A percentile compares a stretch with the other conserved stretches of the same genome.
phyloP scores from a whole-genome alignment of 23 tunicate genomes.

The Halocynthia roretzi region DNA sequence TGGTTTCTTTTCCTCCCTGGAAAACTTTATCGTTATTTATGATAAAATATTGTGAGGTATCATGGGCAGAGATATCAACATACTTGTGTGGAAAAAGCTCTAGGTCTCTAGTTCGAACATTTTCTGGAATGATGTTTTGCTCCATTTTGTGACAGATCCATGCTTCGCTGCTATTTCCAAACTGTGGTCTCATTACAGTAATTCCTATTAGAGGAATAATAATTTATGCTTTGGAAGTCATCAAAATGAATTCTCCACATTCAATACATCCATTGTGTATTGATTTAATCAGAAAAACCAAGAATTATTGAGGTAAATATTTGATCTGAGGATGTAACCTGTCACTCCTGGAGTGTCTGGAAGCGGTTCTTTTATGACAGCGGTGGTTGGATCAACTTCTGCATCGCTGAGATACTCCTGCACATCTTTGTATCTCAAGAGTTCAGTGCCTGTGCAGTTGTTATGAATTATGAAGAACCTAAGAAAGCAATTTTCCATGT shows the following conservation, averaged over 20 bases:
- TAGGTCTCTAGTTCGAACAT: constrained; percentile 62
- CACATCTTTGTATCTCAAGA: constrained; percentile 71
- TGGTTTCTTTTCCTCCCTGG: constrained; percentile 44
- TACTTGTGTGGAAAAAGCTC: constrained; percentile 48
- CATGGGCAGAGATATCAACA: background rate
- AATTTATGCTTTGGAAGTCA: too few species aligned
- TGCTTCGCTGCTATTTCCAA: constrained; percentile 74
- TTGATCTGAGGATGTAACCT: constrained; percentile 16
- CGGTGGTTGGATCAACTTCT: constrained; percentile 74
- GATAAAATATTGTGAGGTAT: background rate
- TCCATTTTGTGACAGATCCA: constrained; percentile 61
- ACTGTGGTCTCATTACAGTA: constrained; percentile 83
- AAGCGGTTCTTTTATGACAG: constrained; percentile 70
- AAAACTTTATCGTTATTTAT: background rate
- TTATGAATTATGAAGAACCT: constrained; percentile 75
- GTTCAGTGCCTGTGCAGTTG: constrained; percentile 73
- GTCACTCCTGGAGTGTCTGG: constrained; percentile 57
- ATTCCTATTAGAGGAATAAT: constrained; percentile 27
- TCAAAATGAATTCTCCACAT: too few species aligned
- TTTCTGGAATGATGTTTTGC: constrained; percentile 53
- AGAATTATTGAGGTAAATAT: too few species aligned
- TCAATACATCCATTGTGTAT: too few species aligned
- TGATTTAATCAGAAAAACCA: too few species aligned
- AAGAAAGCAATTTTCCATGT: background rate
- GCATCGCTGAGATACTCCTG: constrained; percentile 81